Conservation (phyloP, 23 tunicate genomes). For the Trididemnum miniatum region DNA sequence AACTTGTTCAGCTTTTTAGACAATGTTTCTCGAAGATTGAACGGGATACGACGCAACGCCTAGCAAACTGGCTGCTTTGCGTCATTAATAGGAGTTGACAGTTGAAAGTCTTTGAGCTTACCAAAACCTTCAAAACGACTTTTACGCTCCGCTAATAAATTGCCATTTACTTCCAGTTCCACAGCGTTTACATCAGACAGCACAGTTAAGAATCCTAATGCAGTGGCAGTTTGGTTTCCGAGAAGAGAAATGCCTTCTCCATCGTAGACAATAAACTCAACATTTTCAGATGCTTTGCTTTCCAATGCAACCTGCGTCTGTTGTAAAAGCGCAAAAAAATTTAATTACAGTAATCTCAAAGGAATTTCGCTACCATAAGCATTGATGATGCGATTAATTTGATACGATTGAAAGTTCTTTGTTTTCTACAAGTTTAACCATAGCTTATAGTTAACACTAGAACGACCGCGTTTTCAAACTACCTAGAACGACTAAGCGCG, state of each 20-base stretch:
- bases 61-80: neutral
- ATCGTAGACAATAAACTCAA: neutral
- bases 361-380: neutral
- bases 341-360: no score
- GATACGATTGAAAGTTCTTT: no score
- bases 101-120: neutral
- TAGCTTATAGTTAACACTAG: no score
- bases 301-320: no score
- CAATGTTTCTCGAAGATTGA: neutral
- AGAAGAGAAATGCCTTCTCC: neutral
- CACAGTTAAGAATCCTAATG: neutral
- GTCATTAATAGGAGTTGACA: neutral
- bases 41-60: slow-evolving; percentile 8
- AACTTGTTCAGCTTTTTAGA: neutral
- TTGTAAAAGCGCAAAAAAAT: no score
- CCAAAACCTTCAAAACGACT: neutral
- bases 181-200: neutral
- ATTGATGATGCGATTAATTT: no score
- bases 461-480: no score
- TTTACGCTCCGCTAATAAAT: no score
- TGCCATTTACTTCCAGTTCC: neutral
- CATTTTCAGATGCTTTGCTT: neutral
- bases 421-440: no score
- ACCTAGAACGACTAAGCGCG: no score
- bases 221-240: slow-evolving; percentile 18